Evolutionary conservation across 2,888 invertebrate genomes (phyloP).

Genomic region (Hirtodrosophila trivittata): DNA sequence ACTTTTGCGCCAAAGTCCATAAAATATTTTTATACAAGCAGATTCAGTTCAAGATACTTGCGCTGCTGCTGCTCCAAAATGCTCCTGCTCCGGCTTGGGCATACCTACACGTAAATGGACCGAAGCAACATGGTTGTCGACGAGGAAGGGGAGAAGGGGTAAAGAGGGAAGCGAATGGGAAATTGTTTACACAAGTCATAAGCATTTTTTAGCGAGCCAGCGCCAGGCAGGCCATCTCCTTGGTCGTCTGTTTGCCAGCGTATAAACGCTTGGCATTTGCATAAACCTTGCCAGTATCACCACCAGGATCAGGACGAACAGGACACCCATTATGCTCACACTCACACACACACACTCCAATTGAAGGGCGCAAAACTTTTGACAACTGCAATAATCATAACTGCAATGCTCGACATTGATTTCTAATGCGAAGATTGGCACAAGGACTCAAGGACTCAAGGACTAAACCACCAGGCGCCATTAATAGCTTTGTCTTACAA

Average conservation of each 20-base stretch:
- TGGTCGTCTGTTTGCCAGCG: conserved; percentile 67
- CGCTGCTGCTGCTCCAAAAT: conserved; percentile 20
- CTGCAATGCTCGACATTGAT: conserved; percentile 72
- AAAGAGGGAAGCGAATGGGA: conserved; percentile 33
- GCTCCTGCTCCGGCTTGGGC: conserved; percentile 26
- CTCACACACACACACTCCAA: conserved; percentile 2
- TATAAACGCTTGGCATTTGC: conserved; percentile 67
- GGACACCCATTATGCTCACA: conserved; percentile 8
- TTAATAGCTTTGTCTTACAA: conserved; percentile 74
- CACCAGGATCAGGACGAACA: conserved; percentile 22
- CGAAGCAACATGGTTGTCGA: conserved; percentile 10
- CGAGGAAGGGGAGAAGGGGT: conserved; percentile 12
- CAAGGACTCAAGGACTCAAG: conserved; percentile 38
- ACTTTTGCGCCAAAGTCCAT: conserved; percentile 71
- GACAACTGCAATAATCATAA: conserved; percentile 78
- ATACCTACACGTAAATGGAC: conserved; percentile 72
- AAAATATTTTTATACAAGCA: conserved; percentile 67
- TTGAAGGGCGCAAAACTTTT: conserved; percentile 49
- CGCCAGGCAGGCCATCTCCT: conserved; percentile 22
- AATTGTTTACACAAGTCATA: conserved; percentile 79
- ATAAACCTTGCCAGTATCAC: conserved; percentile 63
- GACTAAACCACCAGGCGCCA: conserved; percentile 48
- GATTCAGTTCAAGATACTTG: conserved; percentile 45
- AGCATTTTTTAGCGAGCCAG: conserved; percentile 75
- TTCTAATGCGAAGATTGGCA: conserved; percentile 68